Evolutionary conservation across 2,797 vertebrate genomes (phyloP).

Genomic region (Rachycentron canadum): DNA sequence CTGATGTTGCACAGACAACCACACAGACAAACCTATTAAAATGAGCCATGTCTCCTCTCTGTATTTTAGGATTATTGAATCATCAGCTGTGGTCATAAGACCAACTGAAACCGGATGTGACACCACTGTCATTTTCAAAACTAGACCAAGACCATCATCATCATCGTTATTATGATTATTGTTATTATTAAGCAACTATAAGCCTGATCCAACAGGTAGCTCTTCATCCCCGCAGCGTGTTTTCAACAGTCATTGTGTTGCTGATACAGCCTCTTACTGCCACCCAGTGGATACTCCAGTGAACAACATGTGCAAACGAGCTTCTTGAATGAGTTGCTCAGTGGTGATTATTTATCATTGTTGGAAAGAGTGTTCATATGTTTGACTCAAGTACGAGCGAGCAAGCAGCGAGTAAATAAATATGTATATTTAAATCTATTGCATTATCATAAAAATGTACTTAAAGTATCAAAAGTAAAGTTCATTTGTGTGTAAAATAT

Average conservation of each 20-base stretch:
- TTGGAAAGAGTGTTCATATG: background rate
- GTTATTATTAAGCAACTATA: background rate
- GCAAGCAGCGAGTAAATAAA: too few species aligned
- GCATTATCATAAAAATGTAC: too few species aligned
- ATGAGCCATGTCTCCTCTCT: background rate
- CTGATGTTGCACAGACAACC: background rate
- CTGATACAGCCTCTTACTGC: conserved; percentile 33
- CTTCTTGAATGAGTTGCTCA: background rate
- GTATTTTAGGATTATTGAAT: background rate
- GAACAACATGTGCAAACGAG: conserved; percentile 15
- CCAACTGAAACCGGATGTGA: background rate
- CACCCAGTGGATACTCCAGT: conserved; percentile 55
- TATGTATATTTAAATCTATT: too few species aligned
- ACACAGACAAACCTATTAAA: background rate
- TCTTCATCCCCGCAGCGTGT: background rate
- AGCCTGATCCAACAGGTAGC: conserved; percentile 68
- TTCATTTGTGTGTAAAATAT: too few species aligned
- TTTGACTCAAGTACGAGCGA: too few species aligned
- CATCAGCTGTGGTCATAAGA: background rate
- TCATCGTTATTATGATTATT: background rate
- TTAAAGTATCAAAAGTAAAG: too few species aligned
- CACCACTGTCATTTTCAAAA: background rate
- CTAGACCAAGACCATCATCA: too few species aligned
- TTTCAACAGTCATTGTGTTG: background rate
- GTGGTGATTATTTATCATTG: background rate